A percentile compares a stretch with the other conserved stretches of the same genome.
Conservation (phyloP, 2,888 invertebrate species). For the Atherix ibis region DNA sequence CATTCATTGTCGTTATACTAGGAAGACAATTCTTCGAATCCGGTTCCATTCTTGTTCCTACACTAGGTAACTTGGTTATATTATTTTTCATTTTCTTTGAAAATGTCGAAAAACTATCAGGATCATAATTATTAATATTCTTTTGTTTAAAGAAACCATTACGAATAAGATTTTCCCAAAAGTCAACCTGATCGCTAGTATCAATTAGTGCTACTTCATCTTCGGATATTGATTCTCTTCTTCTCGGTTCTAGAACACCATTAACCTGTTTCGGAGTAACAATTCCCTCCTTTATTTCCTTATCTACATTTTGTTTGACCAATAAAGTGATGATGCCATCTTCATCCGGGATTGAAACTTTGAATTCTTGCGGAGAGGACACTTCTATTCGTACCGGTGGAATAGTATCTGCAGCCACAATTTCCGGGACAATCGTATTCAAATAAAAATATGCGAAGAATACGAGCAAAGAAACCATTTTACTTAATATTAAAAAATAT, state of each 20-base stretch:
- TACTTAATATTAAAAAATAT: no score
- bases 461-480: no score
- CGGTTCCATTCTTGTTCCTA: no score
- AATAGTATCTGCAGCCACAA: no score
- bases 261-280: no score
- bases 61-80: background rate
- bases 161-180: slow-evolving; percentile 59
- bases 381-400: slow-evolving; percentile 35
- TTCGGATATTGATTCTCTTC: slow-evolving; percentile 38
- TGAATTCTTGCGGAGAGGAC: slow-evolving; percentile 35
- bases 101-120: no score
- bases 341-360: slow-evolving; percentile 38
- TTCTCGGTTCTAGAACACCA: slow-evolving; percentile 53
- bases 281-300: slow-evolving; percentile 53
- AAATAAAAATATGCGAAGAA: no score
- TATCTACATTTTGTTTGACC: slow-evolving; percentile 60
- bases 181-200: slow-evolving; percentile 51
- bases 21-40: no score
- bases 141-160: slow-evolving; percentile 30
- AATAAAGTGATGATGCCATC: slow-evolving; percentile 54
- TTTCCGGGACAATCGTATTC: no score
- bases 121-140: slow-evolving; percentile 2
- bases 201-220: no score
- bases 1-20: slow-evolving; percentile 2
- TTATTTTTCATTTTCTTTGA: no score